Evolutionary conservation across 2,797 vertebrate species (phyloP).

Genomic region (Cheirogaleus major): DNA sequence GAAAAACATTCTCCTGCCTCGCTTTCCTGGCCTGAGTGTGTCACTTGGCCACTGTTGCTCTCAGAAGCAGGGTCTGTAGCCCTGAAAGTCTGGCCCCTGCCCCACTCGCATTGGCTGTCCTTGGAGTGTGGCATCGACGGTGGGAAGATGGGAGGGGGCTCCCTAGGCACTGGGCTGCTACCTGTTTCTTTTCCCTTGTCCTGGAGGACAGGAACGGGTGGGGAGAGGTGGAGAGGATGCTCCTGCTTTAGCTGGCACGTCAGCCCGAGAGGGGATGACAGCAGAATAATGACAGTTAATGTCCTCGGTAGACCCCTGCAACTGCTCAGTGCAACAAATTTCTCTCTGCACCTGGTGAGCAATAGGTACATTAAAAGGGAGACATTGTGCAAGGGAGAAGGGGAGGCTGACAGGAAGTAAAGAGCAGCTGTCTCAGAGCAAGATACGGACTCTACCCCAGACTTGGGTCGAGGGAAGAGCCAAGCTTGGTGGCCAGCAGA

Average conservation of each 20-base stretch:
- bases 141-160: neutral
- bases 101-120: slow-evolving; percentile 83
- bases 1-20: neutral
- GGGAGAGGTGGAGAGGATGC: slow-evolving; percentile 34
- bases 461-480: neutral
- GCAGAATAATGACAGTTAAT: slow-evolving; percentile 85
- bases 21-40: slow-evolving; percentile 43
- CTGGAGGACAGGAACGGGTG: slow-evolving; percentile 52
- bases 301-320: slow-evolving; percentile 72
- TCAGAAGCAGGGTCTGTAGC: slow-evolving; percentile 70
- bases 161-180: slow-evolving; percentile 38
- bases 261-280: slow-evolving; percentile 59
- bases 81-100: slow-evolving; percentile 82
- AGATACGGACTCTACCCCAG: neutral
- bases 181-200: slow-evolving; percentile 20
- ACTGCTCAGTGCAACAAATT: slow-evolving; percentile 63
- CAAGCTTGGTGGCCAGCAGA: neutral
- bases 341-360: slow-evolving; percentile 64
- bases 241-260: neutral
- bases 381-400: slow-evolving; percentile 38
- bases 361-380: slow-evolving; percentile 55
- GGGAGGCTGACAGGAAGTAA: slow-evolving; percentile 23
- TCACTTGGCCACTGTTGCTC: neutral
- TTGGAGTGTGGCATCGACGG: slow-evolving; percentile 69
- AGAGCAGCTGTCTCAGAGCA: neutral